These are phyloP conservation scores for Lethocerus indicus DNA, from an alignment of 1,140 invertebrate species.

Conservation along the genomic window DNA sequence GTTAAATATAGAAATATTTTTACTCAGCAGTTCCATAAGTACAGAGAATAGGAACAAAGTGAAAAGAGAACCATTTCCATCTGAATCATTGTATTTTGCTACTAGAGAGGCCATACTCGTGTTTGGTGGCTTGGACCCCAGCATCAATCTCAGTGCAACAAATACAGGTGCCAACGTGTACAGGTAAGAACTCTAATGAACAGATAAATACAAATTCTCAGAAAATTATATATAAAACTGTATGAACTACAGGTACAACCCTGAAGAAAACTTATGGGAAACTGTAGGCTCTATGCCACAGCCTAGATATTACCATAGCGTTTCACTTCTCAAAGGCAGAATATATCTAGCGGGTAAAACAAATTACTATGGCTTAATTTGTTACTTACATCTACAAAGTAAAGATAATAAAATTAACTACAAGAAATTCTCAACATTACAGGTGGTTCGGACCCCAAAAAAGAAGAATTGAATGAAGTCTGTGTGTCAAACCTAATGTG, in stretches of 20 bases:
- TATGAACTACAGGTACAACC: conserved; percentile 29
- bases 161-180: conserved; percentile 31
- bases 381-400: too few species aligned
- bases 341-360: conserved; percentile 30
- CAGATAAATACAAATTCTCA: too few species aligned
- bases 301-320: conserved; percentile 37
- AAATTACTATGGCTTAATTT: too few species aligned
- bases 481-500: conserved; percentile 35
- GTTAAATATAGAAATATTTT: neutral
- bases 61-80: neutral
- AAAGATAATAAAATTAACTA: too few species aligned
- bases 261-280: conserved; percentile 35
- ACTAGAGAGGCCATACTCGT: conserved; percentile 32
- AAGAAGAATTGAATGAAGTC: conserved; percentile 29
- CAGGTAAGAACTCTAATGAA: too few species aligned
- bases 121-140: conserved; percentile 38
- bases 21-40: neutral
- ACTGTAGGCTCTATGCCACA: conserved; percentile 36
- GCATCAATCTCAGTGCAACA: conserved; percentile 27
- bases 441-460: conserved; percentile 40
- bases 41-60: neutral
- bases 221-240: neutral
- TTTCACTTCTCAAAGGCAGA: conserved; percentile 32
- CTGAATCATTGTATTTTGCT: neutral
- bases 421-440: too few species aligned